These are phyloP conservation scores for Sarcophaga rosellei DNA, from an alignment of 2,888 invertebrate genomes.

Conservation along the genomic window DNA sequence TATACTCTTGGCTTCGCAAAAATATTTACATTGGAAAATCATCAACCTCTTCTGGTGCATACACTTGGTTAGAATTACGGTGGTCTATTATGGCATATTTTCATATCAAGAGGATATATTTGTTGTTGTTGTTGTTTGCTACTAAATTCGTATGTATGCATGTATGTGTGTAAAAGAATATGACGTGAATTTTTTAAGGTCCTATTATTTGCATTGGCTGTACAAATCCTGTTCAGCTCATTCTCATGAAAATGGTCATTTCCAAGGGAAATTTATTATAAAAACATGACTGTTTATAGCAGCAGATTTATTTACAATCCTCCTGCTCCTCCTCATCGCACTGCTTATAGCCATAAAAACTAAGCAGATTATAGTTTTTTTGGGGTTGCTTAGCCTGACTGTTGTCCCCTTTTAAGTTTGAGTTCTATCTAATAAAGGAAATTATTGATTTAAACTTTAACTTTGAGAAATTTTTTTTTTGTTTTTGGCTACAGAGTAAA, in stretches of 20 bases:
- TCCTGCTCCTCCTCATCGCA: neutral
- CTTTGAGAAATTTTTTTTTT: neutral
- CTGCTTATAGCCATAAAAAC: neutral
- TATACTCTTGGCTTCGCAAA: no score
- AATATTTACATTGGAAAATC: no score
- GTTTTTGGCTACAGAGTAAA: neutral
- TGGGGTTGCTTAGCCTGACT: neutral
- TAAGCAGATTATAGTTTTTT: slow-evolving; percentile 34
- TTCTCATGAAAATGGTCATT: neutral
- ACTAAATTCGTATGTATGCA: neutral
- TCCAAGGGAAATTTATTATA: slow-evolving; percentile 5
- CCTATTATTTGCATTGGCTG: slow-evolving; percentile 17
- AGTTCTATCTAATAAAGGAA: slow-evolving; percentile 21
- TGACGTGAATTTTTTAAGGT: no score
- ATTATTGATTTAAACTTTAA: slow-evolving; percentile 62
- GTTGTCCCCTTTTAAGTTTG: neutral
- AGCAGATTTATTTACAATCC: neutral
- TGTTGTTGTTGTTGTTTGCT: no score
- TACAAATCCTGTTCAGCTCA: neutral
- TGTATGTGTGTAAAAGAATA: neutral
- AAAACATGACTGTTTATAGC: slow-evolving; percentile 23
- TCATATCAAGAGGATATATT: no score
- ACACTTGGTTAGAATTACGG: no score
- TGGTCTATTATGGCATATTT: no score
- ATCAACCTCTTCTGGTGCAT: no score